These are phyloP conservation scores for Drosophila setifemur DNA, from an alignment of 1,140 invertebrate species.

Conservation along the genomic window DNA sequence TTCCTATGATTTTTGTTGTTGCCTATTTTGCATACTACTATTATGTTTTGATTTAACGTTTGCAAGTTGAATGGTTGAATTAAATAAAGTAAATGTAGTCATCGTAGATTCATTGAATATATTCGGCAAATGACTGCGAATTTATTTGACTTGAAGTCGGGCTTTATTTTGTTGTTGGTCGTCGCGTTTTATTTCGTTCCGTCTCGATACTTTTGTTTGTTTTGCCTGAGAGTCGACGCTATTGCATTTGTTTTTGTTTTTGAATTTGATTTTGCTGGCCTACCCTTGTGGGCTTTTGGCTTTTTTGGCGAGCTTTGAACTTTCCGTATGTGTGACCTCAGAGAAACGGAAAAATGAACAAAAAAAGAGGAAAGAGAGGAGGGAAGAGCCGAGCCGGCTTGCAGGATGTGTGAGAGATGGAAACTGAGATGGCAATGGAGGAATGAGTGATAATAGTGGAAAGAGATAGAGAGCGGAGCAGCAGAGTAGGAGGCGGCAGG, in stretches of 20 bases:
- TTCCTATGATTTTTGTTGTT: too few species aligned
- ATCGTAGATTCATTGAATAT: too few species aligned
- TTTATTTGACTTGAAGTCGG: constrained; percentile 25
- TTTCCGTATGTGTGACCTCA: constrained; percentile 48
- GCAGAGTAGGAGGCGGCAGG: neutral
- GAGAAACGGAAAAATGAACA: neutral
- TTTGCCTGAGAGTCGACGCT: constrained; percentile 27
- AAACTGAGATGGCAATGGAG: constrained; percentile 13
- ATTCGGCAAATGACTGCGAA: too few species aligned
- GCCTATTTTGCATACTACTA: too few species aligned
- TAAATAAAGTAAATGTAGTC: too few species aligned
- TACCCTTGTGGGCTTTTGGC: constrained; percentile 23
- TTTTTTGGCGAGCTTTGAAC: constrained; percentile 59
- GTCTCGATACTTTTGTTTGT: constrained; percentile 46
- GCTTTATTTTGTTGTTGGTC: constrained; percentile 35
- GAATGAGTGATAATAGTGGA: constrained; percentile 18
- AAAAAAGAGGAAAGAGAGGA: constrained; percentile 9
- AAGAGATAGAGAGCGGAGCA: neutral
- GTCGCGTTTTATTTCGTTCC: constrained; percentile 35
- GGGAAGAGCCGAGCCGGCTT: constrained; percentile 17
- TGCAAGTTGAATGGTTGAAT: too few species aligned
- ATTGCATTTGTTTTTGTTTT: constrained; percentile 34
- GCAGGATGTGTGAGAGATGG: constrained; percentile 22
- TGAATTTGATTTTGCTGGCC: constrained; percentile 17
- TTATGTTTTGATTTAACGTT: too few species aligned